These are phyloP conservation scores for Copidosoma aretas DNA, from an alignment of 2,888 invertebrate species.

Conservation along the genomic window DNA sequence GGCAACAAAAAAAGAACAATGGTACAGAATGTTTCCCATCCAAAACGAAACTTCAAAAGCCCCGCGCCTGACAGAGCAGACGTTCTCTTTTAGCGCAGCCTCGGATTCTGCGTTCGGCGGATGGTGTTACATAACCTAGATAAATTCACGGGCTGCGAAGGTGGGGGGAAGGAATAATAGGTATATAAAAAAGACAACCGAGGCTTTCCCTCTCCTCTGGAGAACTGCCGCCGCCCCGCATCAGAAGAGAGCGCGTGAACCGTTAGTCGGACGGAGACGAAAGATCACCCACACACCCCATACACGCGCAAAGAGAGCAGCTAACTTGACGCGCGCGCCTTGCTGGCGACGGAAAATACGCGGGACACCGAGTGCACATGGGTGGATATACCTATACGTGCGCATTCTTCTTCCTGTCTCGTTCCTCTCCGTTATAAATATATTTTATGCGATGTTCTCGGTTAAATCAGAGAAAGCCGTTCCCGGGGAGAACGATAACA, in stretches of 20 bases:
- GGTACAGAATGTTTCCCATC: too few species aligned
- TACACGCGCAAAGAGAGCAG: neutral
- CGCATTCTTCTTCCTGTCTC: too few species aligned
- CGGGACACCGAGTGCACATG: constrained; percentile 45
- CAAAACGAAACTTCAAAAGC: constrained; percentile 21
- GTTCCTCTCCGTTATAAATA: too few species aligned
- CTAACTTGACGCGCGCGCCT: neutral
- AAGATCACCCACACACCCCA: neutral
- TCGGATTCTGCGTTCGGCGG: too few species aligned
- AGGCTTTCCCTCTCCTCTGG: neutral
- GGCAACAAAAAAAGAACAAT: too few species aligned
- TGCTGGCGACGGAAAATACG: constrained; percentile 53
- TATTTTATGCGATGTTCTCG: too few species aligned
- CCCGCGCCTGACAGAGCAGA: constrained; percentile 10
- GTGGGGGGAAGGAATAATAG: neutral
- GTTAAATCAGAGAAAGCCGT: too few species aligned
- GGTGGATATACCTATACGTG: too few species aligned
- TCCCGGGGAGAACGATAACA: too few species aligned
- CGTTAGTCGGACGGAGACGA: constrained; percentile 21
- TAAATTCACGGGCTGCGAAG: constrained; percentile 6
- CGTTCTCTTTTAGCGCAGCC: too few species aligned
- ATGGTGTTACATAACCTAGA: constrained; percentile 60
- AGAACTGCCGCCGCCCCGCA: too few species aligned
- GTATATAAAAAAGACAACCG: neutral
- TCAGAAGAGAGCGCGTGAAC: neutral